Evolutionary conservation across 2,888 invertebrate species (phyloP).

Genomic region (Pammene fasciana): DNA sequence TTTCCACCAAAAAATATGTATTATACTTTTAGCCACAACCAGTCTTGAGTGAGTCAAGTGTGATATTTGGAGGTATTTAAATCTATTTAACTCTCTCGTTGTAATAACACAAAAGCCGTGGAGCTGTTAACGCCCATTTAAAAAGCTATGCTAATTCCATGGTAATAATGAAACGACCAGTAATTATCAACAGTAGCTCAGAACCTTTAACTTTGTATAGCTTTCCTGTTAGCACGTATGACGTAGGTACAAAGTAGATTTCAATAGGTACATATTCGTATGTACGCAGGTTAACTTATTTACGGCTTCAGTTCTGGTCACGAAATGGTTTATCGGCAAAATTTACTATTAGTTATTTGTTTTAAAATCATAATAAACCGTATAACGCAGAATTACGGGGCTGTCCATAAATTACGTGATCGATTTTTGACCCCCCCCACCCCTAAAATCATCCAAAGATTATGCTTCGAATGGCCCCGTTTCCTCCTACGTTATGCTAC

Average conservation of each 20-base stretch:
- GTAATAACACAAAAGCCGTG: conserved; percentile 18
- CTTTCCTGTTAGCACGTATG: conserved; percentile 14
- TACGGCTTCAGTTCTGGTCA: neutral
- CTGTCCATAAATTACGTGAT: no score
- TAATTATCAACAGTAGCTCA: conserved; percentile 36
- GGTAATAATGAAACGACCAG: conserved; percentile 49
- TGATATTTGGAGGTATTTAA: neutral
- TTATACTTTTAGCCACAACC: no score
- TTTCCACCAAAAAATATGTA: no score
- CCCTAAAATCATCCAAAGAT: no score
- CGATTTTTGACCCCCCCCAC: no score
- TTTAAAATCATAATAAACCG: no score
- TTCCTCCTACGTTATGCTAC: no score
- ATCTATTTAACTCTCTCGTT: neutral
- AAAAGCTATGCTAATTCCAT: conserved; percentile 69
- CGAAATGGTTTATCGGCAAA: neutral
- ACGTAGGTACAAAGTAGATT: neutral
- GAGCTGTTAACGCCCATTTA: conserved; percentile 54
- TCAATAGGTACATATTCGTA: neutral
- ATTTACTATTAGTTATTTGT: no score
- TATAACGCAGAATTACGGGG: no score
- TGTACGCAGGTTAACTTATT: neutral
- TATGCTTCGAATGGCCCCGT: no score
- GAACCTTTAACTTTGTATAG: conserved; percentile 18
- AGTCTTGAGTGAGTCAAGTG: neutral